A percentile compares a stretch with the other conserved stretches of the same genome.
Evolutionary conservation across 1,140 invertebrate genomes (phyloP).

Genomic region (Holotrichia oblita): DNA sequence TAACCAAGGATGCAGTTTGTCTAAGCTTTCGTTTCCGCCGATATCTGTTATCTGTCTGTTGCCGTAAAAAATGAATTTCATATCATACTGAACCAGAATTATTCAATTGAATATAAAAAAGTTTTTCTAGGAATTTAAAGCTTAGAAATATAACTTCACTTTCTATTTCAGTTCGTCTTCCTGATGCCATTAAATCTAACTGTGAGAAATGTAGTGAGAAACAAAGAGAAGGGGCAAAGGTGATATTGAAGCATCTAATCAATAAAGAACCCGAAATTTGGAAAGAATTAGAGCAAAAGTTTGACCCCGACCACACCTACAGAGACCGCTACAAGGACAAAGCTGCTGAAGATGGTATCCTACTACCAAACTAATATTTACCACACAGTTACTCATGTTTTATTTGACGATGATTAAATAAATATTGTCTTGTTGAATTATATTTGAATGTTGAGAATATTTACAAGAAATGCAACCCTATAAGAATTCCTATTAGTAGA

Average conservation of each 20-base stretch:
- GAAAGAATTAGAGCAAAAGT: slow-evolving; percentile 67
- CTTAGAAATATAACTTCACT: slow-evolving; percentile 40
- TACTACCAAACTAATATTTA: neutral
- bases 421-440: too few species aligned
- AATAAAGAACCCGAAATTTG: slow-evolving; percentile 66
- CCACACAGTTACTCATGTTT: neutral
- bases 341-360: slow-evolving; percentile 48
- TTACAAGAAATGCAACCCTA: too few species aligned
- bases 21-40: too few species aligned
- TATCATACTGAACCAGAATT: too few species aligned
- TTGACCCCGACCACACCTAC: slow-evolving; percentile 67
- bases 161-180: slow-evolving; percentile 60
- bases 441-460: too few species aligned
- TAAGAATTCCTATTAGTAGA: too few species aligned
- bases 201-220: slow-evolving; percentile 73
- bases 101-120: too few species aligned
- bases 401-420: neutral
- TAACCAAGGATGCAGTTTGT: too few species aligned
- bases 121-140: neutral
- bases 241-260: slow-evolving; percentile 69
- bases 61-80: too few species aligned
- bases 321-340: slow-evolving; percentile 60
- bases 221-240: slow-evolving; percentile 71
- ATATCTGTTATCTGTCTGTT: too few species aligned
- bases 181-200: slow-evolving; percentile 73